Conservation (phyloP, 2,113 vertebrate species). For the Periophthalmus modestus region DNA sequence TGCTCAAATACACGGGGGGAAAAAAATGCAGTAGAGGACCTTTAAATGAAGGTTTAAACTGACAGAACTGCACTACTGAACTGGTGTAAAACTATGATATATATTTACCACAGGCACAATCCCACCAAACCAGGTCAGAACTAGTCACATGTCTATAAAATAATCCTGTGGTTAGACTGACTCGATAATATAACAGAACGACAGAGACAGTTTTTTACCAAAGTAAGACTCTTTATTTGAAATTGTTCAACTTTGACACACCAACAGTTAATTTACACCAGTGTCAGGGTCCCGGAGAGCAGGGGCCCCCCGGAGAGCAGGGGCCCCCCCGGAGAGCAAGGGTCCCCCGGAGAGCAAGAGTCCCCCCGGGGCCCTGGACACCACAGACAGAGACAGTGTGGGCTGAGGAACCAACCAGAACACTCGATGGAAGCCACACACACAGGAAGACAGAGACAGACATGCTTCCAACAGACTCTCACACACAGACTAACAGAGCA, state of each 20-base stretch:
- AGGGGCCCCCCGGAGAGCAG: conserved; percentile 18
- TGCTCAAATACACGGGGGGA: too few species aligned
- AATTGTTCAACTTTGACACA: conserved; percentile 82
- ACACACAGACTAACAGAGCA: not conserved
- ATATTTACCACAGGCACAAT: too few species aligned
- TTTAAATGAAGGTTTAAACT: too few species aligned
- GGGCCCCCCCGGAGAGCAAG: conserved; percentile 8
- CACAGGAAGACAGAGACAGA: not conserved
- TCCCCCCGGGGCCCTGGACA: conserved; percentile 69
- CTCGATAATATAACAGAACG: not conserved
- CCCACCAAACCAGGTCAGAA: too few species aligned
- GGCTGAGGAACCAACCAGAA: conserved; percentile 76
- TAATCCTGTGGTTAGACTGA: too few species aligned
- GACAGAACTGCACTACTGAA: too few species aligned
- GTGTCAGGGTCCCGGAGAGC: conserved; percentile 42
- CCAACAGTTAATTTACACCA: conserved; percentile 84
- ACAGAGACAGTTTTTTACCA: conserved; percentile 59
- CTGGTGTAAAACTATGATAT: too few species aligned
- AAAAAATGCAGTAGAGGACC: too few species aligned
- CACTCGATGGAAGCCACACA: conserved; percentile 46
- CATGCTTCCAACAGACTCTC: not conserved
- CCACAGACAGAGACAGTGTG: conserved; percentile 71
- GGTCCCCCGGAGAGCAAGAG: conserved; percentile 11
- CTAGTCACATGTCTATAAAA: too few species aligned
- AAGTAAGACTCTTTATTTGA: conserved; percentile 83